These are phyloP conservation scores for Oreochromis tanganicae DNA, from an alignment of 2,113 vertebrate genomes.

Conservation along the genomic window DNA sequence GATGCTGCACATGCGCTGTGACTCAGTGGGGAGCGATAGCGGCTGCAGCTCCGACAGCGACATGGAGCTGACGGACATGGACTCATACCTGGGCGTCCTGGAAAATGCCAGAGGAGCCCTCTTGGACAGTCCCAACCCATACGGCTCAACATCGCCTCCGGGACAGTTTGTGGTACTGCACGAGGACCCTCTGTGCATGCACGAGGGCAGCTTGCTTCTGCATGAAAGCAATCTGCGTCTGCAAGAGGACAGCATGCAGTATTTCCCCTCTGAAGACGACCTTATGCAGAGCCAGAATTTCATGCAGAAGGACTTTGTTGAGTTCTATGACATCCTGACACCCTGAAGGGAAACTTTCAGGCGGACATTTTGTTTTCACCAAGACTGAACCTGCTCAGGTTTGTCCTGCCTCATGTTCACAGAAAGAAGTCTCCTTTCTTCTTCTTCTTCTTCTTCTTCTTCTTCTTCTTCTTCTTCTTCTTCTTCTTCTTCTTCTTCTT, in stretches of 20 bases:
- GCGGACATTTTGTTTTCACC: conserved; percentile 15
- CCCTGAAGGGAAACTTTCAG: conserved; percentile 34
- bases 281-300: conserved; percentile 81
- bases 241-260: conserved; percentile 82
- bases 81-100: conserved; percentile 81
- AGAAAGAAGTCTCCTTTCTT: neutral
- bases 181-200: neutral
- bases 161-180: neutral
- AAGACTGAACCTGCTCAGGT: conserved; percentile 17
- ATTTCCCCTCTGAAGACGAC: conserved; percentile 84
- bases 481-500: neutral
- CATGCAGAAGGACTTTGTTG: conserved; percentile 84
- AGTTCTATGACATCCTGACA: conserved; percentile 79
- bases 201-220: neutral
- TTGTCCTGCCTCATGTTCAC: conserved; percentile 22
- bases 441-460: neutral
- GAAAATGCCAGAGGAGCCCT: conserved; percentile 84
- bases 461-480: neutral
- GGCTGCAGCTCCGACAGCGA: conserved; percentile 77
- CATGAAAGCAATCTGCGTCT: neutral
- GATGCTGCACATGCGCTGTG: conserved; percentile 82
- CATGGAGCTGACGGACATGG: conserved; percentile 81
- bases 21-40: conserved; percentile 82
- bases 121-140: conserved; percentile 64
- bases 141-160: neutral